phyloP scores from a whole-genome alignment of 2,113 vertebrate species.

The Caranx melampygus region DNA sequence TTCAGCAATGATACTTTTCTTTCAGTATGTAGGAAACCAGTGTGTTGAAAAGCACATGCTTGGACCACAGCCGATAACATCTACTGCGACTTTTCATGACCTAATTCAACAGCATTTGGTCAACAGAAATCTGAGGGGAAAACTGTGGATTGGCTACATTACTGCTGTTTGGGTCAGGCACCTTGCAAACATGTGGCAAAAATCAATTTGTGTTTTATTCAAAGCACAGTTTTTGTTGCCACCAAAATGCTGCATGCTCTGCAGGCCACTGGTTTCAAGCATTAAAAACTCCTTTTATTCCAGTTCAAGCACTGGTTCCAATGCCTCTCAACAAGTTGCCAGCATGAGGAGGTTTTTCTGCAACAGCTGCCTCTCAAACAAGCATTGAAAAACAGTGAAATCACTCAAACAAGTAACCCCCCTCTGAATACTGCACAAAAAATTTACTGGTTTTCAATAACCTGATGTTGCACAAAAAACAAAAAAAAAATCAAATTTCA shows the following conservation, averaged over 20 bases:
- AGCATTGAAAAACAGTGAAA: conserved; percentile 4
- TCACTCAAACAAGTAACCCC: neutral
- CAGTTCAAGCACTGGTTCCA: neutral
- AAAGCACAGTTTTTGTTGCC: neutral
- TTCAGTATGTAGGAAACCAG: neutral
- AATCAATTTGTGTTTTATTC: neutral
- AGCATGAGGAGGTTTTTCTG: neutral
- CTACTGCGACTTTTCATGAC: neutral
- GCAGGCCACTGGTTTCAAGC: neutral
- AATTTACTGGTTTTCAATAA: neutral
- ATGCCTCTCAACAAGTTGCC: neutral
- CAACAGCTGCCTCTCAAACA: neutral
- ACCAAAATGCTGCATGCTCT: neutral
- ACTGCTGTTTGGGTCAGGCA: too few species aligned
- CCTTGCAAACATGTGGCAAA: neutral
- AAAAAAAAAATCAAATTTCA: conserved; percentile 22
- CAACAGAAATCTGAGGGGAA: neutral
- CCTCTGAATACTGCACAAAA: neutral
- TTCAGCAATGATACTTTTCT: neutral
- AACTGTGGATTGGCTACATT: neutral
- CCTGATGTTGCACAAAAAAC: conserved; percentile 19
- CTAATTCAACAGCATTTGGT: neutral
- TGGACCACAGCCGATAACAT: neutral
- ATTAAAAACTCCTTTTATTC: neutral
- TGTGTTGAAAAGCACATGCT: neutral